phyloP scores from a whole-genome alignment of 1,140 invertebrate species.

The Pseudomyrmex flavicornis region DNA sequence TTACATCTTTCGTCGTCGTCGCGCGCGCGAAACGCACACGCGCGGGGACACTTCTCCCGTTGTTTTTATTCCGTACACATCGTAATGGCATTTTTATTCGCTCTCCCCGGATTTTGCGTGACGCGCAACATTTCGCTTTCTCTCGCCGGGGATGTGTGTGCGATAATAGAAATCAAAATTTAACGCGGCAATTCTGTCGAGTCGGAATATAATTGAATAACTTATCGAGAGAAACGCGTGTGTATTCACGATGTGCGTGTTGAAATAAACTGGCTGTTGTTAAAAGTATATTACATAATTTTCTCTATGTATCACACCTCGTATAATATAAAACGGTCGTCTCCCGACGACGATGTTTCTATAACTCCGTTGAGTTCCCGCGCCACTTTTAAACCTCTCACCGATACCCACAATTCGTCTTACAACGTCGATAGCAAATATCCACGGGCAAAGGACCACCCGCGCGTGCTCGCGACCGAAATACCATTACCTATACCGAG shows the following conservation, averaged over 20 bases:
- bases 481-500: constrained; percentile 55
- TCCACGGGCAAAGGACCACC: constrained; percentile 59
- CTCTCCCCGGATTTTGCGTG: background rate
- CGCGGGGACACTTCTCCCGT: background rate
- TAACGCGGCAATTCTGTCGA: background rate
- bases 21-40: too few species aligned
- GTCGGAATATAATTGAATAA: constrained; percentile 15
- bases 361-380: background rate
- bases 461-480: constrained; percentile 50
- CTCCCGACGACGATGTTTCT: background rate
- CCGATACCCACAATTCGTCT: constrained; percentile 1
- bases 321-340: too few species aligned
- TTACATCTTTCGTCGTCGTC: constrained; percentile 26
- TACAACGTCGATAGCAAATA: constrained; percentile 59
- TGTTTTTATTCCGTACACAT: constrained; percentile 45
- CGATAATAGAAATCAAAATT: constrained; percentile 14
- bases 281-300: too few species aligned
- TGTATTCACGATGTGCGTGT: background rate
- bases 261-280: too few species aligned
- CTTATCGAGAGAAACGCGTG: background rate
- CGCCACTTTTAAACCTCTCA: background rate
- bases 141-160: background rate
- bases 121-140: background rate
- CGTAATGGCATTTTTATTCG: constrained; percentile 51
- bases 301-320: too few species aligned